phyloP scores from a whole-genome alignment of 2,888 invertebrate genomes.

The Tetranychus piercei region DNA sequence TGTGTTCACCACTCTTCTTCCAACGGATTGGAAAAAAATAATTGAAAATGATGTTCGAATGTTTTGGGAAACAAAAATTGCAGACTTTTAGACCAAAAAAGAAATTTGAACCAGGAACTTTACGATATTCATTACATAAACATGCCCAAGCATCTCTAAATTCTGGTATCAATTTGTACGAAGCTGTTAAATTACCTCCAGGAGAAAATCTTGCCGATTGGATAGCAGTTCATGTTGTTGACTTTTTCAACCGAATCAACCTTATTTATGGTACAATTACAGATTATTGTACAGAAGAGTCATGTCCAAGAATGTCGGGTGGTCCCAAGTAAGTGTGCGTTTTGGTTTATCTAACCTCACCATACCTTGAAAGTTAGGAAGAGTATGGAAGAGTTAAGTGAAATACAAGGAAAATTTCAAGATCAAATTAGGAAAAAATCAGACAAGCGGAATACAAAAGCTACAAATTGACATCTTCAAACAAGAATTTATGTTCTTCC shows the following conservation, averaged over 20 bases:
- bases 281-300: slow-evolving; percentile 59
- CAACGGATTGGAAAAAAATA: too few species aligned
- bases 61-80: neutral
- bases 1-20: too few species aligned
- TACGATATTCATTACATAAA: slow-evolving; percentile 67
- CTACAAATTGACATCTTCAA: too few species aligned
- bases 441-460: too few species aligned
- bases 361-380: neutral
- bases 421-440: too few species aligned
- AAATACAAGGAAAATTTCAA: too few species aligned
- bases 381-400: too few species aligned
- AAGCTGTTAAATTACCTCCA: slow-evolving; percentile 55
- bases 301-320: slow-evolving; percentile 76
- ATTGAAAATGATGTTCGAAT: neutral
- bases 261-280: slow-evolving; percentile 67
- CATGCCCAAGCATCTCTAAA: slow-evolving; percentile 75
- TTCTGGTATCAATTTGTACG: slow-evolving; percentile 64
- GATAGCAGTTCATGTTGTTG: slow-evolving; percentile 82
- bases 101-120: slow-evolving; percentile 63
- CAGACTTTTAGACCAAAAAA: slow-evolving; percentile 80
- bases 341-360: neutral
- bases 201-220: slow-evolving; percentile 73
- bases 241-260: slow-evolving; percentile 82
- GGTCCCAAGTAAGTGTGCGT: slow-evolving; percentile 44
- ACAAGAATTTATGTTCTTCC: too few species aligned